Base-by-base conservation (phyloP, 2,113 vertebrate species). In the Dissostichus mawsoni region DNA sequence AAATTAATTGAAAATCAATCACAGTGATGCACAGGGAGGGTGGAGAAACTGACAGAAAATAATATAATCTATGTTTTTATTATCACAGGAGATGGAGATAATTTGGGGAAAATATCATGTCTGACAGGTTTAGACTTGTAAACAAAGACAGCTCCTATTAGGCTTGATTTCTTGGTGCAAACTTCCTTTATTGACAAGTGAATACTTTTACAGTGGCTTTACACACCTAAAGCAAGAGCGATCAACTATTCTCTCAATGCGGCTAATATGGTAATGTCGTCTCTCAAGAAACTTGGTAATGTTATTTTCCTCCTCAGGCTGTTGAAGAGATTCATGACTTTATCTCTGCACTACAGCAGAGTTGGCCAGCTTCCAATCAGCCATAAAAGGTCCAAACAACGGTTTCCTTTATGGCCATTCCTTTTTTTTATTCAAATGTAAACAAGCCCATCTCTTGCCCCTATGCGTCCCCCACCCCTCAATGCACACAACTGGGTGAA, bases 1-100 rank as follows among this genome's bases (percentile, higher is more conserved):
- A 83, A 90, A 81, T 87, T 86, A 86, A 84, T 70, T 68, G 76
- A 84, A 88, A 90, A 92, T 90, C 89, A 90, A 92, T 94, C 87
- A 68, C 6, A 2, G 14, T 88, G 87, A 91, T 84, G 80, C 83
- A 81, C 74, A 74, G 63, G 67, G 25, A 77, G 76, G 7, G 5
- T 52, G 74, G 53, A 82, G 57, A 86, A 88, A 76, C 62, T 90
- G 90, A 91, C 86, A 82, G 73, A 82, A 89, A 92, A 89, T 85
- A 92, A 92, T 85, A 77, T 74, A 83, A 89, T 88, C 75, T 71
- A 74, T 84, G 79, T 85, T 89, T 89, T 87, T 86, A 82, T 91
- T 75, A 90, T 87, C 48, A 55, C 68, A 20, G 58, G 65, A 82
- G 76, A 81, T 80, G 58, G 68, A 23, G 64, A 62, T 82, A 78